A percentile compares a stretch with the other conserved stretches of the same genome.
phyloP scores from a whole-genome alignment of 2,888 invertebrate species.

The Colletes collaris region DNA sequence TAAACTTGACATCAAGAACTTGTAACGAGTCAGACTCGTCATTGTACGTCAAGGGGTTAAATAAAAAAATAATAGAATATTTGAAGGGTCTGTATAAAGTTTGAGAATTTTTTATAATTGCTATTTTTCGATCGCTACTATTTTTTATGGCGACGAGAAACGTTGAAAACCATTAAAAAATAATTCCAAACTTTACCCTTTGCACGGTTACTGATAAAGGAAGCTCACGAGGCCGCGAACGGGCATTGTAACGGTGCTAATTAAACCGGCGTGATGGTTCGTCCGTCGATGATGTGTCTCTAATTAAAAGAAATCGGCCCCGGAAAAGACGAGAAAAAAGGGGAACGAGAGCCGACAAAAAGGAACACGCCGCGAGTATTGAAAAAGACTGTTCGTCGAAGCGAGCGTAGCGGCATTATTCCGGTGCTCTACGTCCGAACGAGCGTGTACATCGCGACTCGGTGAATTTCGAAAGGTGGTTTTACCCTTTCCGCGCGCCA shows the following conservation, averaged over 20 bases:
- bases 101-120: too few species aligned
- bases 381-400: constrained; percentile 12
- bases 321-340: neutral
- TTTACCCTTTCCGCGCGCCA: constrained; percentile 18
- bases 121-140: too few species aligned
- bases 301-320: constrained; percentile 32
- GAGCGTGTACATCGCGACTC: neutral
- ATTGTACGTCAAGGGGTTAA: too few species aligned
- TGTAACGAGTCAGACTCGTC: too few species aligned
- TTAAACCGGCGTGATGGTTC: constrained; percentile 15
- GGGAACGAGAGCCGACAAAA: neutral
- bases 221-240: neutral
- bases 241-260: neutral
- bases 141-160: too few species aligned
- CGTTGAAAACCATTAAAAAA: too few species aligned
- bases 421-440: too few species aligned
- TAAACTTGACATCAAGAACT: too few species aligned
- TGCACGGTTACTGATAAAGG: too few species aligned
- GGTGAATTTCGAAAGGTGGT: constrained; percentile 45
- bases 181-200: too few species aligned
- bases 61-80: too few species aligned
- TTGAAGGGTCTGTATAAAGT: too few species aligned
- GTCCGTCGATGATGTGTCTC: constrained; percentile 2
- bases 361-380: neutral
- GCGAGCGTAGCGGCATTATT: constrained; percentile 18